Conservation (phyloP, 2,888 invertebrate genomes). For the Lasioglossum marginatum region DNA sequence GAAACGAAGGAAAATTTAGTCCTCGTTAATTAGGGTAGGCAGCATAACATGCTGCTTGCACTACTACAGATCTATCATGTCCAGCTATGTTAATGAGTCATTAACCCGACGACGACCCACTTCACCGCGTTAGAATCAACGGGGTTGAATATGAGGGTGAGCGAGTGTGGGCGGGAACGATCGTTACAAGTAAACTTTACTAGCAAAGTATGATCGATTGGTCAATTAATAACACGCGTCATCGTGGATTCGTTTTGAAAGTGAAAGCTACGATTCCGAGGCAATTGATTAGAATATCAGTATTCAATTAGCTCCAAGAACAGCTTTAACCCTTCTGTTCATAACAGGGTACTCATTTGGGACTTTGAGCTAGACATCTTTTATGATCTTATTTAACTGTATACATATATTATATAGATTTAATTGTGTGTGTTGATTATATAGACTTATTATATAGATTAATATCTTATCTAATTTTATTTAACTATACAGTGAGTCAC, state of each 20-base stretch:
- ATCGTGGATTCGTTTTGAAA: slow-evolving; percentile 14
- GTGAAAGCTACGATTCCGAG: neutral
- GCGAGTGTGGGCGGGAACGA: slow-evolving; percentile 3
- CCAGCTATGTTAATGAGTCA: slow-evolving; percentile 77
- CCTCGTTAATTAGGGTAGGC: slow-evolving; percentile 55
- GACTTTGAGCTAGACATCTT: neutral
- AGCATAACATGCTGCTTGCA: slow-evolving; percentile 50
- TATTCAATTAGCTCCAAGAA: neutral
- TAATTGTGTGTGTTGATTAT: too few relatives aligned
- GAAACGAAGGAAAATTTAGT: slow-evolving; percentile 19
- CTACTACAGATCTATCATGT: slow-evolving; percentile 74
- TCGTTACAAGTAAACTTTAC: slow-evolving; percentile 59
- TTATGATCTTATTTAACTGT: too few relatives aligned
- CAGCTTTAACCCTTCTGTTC: neutral
- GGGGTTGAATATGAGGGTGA: slow-evolving; percentile 9
- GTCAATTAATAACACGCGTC: slow-evolving; percentile 24
- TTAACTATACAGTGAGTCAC: too few relatives aligned
- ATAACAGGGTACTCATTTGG: neutral
- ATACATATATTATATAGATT: too few relatives aligned
- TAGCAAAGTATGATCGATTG: slow-evolving; percentile 47
- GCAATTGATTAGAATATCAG: neutral
- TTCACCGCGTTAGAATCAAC: slow-evolving; percentile 37
- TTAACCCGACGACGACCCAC: slow-evolving; percentile 69
- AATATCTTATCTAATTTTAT: too few relatives aligned
- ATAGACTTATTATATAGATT: too few relatives aligned